These are phyloP conservation scores for Ligdia adustata DNA, from an alignment of 2,888 invertebrate species.

Conservation along the genomic window DNA sequence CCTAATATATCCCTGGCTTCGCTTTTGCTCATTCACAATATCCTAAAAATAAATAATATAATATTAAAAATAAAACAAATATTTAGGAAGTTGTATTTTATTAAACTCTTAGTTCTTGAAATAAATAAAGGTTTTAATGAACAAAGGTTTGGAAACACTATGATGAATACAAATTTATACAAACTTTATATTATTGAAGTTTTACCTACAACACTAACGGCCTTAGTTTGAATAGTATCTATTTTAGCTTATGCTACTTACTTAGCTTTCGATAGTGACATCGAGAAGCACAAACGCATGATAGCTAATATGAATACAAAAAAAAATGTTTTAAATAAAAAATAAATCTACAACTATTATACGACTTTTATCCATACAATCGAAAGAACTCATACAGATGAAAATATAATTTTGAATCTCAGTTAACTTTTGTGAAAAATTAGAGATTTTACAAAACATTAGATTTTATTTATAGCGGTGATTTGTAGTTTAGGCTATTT, in stretches of 20 bases:
- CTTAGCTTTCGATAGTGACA: too few relatives aligned
- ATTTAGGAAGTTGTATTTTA: slow-evolving; percentile 43
- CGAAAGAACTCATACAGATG: slow-evolving; percentile 32
- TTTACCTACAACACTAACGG: slow-evolving; percentile 15
- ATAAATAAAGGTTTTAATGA: slow-evolving; percentile 71
- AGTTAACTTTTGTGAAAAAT: too few relatives aligned
- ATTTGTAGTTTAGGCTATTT: slow-evolving; percentile 7
- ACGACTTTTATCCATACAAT: slow-evolving; percentile 28
- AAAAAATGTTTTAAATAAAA: too few relatives aligned
- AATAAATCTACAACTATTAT: slow-evolving; percentile 22
- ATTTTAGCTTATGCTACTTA: too few relatives aligned
- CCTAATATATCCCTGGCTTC: too few relatives aligned
- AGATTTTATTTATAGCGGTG: slow-evolving; percentile 3
- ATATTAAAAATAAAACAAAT: slow-evolving; percentile 30
- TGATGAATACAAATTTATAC: slow-evolving; percentile 57
- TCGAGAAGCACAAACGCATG: too few relatives aligned
- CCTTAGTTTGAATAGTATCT: background rate
- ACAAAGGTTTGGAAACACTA: slow-evolving; percentile 59
- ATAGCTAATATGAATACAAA: too few relatives aligned
- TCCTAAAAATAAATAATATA: slow-evolving; percentile 9
- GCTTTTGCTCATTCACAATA: too few relatives aligned
- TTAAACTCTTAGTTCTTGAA: slow-evolving; percentile 40
- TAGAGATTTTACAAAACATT: slow-evolving; percentile 23
- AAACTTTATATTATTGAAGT: slow-evolving; percentile 37
- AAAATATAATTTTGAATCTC: too few relatives aligned